These are phyloP conservation scores for Pituophis catenifer DNA, from an alignment of 2,113 vertebrate genomes.

Conservation along the genomic window DNA sequence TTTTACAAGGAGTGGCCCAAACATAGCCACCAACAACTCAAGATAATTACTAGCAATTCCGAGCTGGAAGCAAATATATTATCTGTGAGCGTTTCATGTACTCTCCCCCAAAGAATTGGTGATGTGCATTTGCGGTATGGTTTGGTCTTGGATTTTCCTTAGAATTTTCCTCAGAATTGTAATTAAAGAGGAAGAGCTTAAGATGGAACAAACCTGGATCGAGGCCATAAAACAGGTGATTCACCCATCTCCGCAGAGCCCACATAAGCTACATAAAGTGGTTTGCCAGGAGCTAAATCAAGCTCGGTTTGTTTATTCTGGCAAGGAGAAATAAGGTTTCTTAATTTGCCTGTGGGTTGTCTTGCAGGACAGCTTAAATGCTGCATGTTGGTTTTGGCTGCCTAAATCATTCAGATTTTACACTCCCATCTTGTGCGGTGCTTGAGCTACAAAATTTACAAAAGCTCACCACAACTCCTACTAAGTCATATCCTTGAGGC, in stretches of 20 bases:
- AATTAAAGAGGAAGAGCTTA: not conserved
- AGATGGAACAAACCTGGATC: too few relatives aligned
- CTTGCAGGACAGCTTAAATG: not conserved
- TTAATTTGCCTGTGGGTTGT: not conserved
- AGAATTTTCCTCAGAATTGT: not conserved
- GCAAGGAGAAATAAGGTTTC: not conserved
- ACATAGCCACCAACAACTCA: not conserved
- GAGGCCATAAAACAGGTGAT: not conserved
- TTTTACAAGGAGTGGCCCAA: not conserved
- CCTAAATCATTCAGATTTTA: not conserved
- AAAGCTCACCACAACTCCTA: not conserved
- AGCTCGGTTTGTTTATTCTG: not conserved
- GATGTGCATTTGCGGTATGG: not conserved
- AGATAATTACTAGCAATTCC: constrained; percentile 20
- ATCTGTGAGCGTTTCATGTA: not conserved
- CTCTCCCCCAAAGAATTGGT: not conserved
- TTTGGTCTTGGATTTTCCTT: too few relatives aligned
- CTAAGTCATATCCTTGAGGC: not conserved
- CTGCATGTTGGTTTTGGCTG: not conserved
- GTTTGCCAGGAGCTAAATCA: not conserved
- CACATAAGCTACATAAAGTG: not conserved
- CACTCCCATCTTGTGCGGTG: not conserved
- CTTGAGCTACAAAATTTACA: not conserved
- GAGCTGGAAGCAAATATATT: not conserved
- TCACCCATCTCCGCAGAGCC: not conserved